A percentile compares a stretch with the other conserved stretches of the same genome.
phyloP scores from a whole-genome alignment of 2,113 vertebrate genomes.

The Alethe diademata region DNA sequence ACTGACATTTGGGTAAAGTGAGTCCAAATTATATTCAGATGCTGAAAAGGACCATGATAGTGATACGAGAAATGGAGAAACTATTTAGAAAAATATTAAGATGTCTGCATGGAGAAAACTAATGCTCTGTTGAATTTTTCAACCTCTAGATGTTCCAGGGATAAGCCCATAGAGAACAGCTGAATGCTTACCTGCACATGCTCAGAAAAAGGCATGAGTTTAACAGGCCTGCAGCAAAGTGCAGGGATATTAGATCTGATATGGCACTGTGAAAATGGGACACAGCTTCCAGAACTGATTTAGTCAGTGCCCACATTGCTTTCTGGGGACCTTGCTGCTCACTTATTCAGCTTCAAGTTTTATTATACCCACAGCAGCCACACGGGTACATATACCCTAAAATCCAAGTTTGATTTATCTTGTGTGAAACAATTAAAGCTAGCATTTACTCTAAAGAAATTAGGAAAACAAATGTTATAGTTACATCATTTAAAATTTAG shows the following conservation, averaged over 20 bases:
- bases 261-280: fast-evolving
- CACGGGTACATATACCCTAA: background rate
- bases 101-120: background rate
- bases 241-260: background rate
- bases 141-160: background rate
- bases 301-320: background rate
- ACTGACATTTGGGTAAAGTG: background rate
- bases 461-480: background rate
- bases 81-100: background rate
- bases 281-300: background rate
- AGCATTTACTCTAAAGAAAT: background rate
- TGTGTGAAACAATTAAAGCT: background rate
- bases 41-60: background rate
- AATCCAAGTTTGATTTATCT: background rate
- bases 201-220: background rate
- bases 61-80: background rate
- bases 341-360: background rate
- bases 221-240: background rate
- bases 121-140: background rate
- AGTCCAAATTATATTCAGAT: background rate
- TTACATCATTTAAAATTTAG: background rate
- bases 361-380: background rate
- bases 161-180: background rate
- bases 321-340: background rate
- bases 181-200: background rate